Percentiles rank a stretch among this genome's conserved stretches.
Evolutionary conservation across 2,797 vertebrate genomes (phyloP).

Genomic region (Hafferia zeledoni): DNA sequence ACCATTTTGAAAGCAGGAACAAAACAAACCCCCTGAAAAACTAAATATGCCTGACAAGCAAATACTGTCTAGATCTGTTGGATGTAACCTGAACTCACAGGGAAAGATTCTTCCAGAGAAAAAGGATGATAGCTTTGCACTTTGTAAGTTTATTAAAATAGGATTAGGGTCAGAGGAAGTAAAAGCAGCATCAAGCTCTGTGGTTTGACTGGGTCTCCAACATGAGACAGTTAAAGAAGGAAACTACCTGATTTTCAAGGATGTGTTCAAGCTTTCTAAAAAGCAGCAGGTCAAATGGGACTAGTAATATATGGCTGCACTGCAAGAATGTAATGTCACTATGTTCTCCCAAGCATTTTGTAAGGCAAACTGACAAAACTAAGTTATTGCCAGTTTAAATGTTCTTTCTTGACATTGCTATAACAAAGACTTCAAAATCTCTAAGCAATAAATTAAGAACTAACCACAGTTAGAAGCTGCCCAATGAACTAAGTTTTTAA

Average conservation of each 20-base stretch:
- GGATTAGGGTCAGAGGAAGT: background rate
- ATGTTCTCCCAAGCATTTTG: background rate
- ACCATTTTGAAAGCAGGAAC: background rate
- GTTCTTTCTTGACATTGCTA: background rate
- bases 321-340: background rate
- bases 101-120: conserved; percentile 19
- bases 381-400: background rate
- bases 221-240: background rate
- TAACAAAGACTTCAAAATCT: background rate
- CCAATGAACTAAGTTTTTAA: conserved; percentile 37
- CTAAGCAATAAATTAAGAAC: background rate
- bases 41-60: conserved; percentile 8
- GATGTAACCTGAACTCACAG: conserved; percentile 12
- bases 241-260: background rate
- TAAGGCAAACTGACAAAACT: background rate
- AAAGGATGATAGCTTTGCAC: conserved; percentile 35
- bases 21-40: background rate
- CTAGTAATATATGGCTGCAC: background rate
- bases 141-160: conserved; percentile 14
- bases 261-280: background rate
- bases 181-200: background rate
- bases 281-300: background rate
- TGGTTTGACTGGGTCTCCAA: background rate
- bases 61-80: background rate
- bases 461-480: conserved; percentile 19